Conservation (phyloP, 2,113 vertebrate genomes). For the Herpetotheres cachinnans region DNA sequence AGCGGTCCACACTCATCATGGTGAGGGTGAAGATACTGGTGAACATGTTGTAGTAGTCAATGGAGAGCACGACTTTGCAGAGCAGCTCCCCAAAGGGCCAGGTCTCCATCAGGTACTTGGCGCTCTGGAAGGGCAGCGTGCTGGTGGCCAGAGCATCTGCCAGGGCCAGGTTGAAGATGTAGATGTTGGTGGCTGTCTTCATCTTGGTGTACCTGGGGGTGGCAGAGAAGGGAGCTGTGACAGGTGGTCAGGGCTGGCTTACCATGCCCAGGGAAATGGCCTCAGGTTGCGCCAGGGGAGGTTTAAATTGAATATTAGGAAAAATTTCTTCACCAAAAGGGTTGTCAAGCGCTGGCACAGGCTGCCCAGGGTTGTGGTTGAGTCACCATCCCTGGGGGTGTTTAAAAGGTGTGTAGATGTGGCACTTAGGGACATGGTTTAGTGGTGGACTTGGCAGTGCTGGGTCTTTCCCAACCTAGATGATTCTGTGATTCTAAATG, state of each 20-base stretch:
- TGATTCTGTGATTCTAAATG: too few species aligned
- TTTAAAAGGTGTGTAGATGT: too few species aligned
- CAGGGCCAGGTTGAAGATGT: slow-evolving; percentile 96
- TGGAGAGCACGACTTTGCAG: slow-evolving; percentile 90
- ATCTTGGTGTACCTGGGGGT: slow-evolving; percentile 91
- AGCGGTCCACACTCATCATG: slow-evolving; percentile 98
- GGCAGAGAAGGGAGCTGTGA: neutral
- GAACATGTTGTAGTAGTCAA: slow-evolving; percentile 99
- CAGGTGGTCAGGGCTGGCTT: neutral
- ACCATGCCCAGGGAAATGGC: neutral
- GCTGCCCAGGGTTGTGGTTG: too few species aligned
- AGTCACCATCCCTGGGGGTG: too few species aligned
- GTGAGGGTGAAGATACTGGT: slow-evolving; percentile 98
- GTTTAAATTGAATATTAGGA: too few species aligned
- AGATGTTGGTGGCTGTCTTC: slow-evolving; percentile 98
- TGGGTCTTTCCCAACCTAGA: too few species aligned
- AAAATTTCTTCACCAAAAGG: too few species aligned
- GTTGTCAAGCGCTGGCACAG: too few species aligned
- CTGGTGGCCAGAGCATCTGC: slow-evolving; percentile 92
- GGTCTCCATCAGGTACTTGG: slow-evolving; percentile 93
- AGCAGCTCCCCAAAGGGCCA: slow-evolving; percentile 93
- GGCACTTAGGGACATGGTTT: too few species aligned
- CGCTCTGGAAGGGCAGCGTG: slow-evolving; percentile 94
- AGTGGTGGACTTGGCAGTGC: too few species aligned
- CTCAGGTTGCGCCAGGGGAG: too few species aligned